Conservation (phyloP, 1,140 invertebrate genomes). For the Chionoecetes opilio region DNA sequence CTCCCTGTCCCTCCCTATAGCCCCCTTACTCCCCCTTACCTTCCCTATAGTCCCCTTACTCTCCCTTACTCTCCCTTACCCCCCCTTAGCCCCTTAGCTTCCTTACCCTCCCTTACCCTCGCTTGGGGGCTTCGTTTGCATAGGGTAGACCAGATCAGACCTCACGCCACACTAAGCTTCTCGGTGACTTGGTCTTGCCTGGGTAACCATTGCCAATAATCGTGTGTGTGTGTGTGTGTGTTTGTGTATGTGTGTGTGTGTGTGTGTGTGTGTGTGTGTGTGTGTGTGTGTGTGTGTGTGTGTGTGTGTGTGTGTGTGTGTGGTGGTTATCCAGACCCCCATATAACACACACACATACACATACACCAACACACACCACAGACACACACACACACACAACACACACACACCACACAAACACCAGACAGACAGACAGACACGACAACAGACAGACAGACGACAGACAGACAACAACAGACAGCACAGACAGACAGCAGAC, state of each 20-base stretch:
- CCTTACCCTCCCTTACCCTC: neutral
- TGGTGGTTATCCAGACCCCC: too few relatives aligned
- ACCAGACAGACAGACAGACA: too few relatives aligned
- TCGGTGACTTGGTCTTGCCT: neutral
- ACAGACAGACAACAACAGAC: too few relatives aligned
- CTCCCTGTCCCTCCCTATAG: too few relatives aligned
- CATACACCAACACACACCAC: too few relatives aligned
- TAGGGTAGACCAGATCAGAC: neutral
- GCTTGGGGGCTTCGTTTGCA: neutral
- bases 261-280: conserved; percentile 25
- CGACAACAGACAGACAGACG: too few relatives aligned
- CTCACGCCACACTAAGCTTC: neutral
- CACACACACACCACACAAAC: too few relatives aligned
- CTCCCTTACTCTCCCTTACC: neutral
- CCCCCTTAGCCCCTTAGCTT: neutral
- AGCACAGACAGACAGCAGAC: too few relatives aligned
- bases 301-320: neutral
- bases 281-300: conserved; percentile 23
- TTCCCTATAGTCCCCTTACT: neutral
- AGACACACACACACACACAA: too few relatives aligned
- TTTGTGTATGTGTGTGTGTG: neutral
- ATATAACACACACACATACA: too few relatives aligned
- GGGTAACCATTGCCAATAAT: neutral
- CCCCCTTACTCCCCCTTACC: neutral
- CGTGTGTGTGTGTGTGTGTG: neutral